Percentiles rank a stretch among this genome's conserved stretches.
These are phyloP conservation scores for Cydia splendana DNA, from an alignment of 1,140 invertebrate species.

Conservation along the genomic window DNA sequence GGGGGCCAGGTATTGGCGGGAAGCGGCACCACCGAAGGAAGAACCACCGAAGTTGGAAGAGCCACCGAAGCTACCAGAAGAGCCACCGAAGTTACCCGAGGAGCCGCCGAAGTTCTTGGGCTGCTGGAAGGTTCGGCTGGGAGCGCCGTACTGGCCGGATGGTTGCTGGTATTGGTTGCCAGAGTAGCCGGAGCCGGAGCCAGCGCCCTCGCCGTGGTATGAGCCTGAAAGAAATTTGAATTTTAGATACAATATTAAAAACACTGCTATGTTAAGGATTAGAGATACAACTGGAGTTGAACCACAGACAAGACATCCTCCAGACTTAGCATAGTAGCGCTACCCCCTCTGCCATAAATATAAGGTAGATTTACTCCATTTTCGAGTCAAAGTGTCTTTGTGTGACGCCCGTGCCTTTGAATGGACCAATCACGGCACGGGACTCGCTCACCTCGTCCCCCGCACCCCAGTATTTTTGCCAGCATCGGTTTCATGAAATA, in stretches of 20 bases:
- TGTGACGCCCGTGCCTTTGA: too few species aligned
- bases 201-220: slow-evolving; percentile 69
- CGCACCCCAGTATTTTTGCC: too few species aligned
- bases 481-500: too few species aligned
- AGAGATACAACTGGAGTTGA: too few species aligned
- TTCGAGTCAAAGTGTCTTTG: too few species aligned
- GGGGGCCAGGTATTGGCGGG: slow-evolving; percentile 69
- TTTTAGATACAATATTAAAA: background rate
- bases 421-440: too few species aligned
- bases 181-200: slow-evolving; percentile 35
- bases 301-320: too few species aligned
- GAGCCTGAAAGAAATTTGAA: slow-evolving; percentile 52
- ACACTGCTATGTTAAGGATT: background rate
- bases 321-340: too few species aligned
- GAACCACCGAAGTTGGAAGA: slow-evolving; percentile 29
- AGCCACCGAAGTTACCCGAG: slow-evolving; percentile 14
- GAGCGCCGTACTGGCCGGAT: slow-evolving; percentile 44
- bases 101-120: slow-evolving; percentile 35
- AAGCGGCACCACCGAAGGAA: slow-evolving; percentile 46
- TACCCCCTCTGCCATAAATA: too few species aligned
- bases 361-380: too few species aligned
- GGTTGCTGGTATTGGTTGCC: slow-evolving; percentile 38
- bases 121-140: slow-evolving; percentile 34
- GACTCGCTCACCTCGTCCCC: too few species aligned
- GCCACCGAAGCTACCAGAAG: slow-evolving; percentile 42